Conservation (phyloP, 2,888 invertebrate species). For the Bibio marci region DNA sequence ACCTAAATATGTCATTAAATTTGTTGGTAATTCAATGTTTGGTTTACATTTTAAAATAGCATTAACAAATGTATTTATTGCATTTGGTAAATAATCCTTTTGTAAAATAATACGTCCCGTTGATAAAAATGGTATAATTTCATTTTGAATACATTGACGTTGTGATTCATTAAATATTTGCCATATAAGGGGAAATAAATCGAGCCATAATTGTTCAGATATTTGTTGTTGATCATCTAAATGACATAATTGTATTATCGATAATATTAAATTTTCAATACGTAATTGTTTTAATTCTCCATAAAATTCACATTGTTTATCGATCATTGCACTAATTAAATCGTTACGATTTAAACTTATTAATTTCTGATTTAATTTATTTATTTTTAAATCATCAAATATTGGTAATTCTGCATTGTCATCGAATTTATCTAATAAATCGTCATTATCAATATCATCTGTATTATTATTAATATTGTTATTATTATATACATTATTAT, state of each 20-base stretch:
- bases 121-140: slow-evolving; percentile 79
- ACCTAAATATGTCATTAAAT: slow-evolving; percentile 74
- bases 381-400: slow-evolving; percentile 5
- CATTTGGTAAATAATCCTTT: slow-evolving; percentile 82
- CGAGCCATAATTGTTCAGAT: slow-evolving; percentile 78
- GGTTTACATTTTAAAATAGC: slow-evolving; percentile 75
- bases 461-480: slow-evolving; percentile 17
- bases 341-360: slow-evolving; percentile 21
- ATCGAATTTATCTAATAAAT: slow-evolving; percentile 53
- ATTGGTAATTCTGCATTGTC: slow-evolving; percentile 31
- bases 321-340: slow-evolving; percentile 21
- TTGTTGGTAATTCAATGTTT: slow-evolving; percentile 67
- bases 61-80: slow-evolving; percentile 86
- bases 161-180: slow-evolving; percentile 70
- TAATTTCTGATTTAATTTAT: no score
- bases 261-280: slow-evolving; percentile 62
- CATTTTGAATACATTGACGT: slow-evolving; percentile 62
- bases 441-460: slow-evolving; percentile 41
- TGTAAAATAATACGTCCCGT: slow-evolving; percentile 88
- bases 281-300: slow-evolving; percentile 62
- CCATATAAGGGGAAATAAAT: slow-evolving; percentile 79
- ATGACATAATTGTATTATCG: slow-evolving; percentile 80
- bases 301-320: slow-evolving; percentile 61
- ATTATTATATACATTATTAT: no score
- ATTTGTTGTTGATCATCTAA: slow-evolving; percentile 57